phyloP scores from a whole-genome alignment of 2,113 vertebrate species.

The Colossoma macropomum region DNA sequence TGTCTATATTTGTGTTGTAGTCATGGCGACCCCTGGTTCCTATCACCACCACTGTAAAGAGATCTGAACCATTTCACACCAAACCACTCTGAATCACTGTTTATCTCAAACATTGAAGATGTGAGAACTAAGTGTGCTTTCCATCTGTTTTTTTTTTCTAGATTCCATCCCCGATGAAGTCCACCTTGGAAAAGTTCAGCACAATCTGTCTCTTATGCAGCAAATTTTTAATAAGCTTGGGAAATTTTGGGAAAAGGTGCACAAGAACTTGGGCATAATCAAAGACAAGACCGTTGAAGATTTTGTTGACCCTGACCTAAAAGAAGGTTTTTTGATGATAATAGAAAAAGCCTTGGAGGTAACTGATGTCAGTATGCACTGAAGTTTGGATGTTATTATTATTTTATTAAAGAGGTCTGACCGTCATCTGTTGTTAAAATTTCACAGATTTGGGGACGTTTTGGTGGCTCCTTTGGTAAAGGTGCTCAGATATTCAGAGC shows the following conservation, averaged over 20 bases:
- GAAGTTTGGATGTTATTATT: neutral
- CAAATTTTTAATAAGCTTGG: neutral
- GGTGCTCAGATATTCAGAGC: constrained; percentile 11
- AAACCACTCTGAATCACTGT: too few relatives aligned
- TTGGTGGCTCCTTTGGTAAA: neutral
- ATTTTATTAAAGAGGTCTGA: neutral
- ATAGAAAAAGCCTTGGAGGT: neutral
- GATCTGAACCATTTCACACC: too few relatives aligned
- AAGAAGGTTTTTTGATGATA: neutral
- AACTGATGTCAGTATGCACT: neutral
- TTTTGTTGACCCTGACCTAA: neutral
- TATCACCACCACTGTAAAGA: too few relatives aligned
- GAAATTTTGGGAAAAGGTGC: neutral
- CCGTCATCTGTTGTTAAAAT: neutral
- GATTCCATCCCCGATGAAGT: too few relatives aligned
- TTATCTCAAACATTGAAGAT: too few relatives aligned
- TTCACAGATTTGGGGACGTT: constrained; percentile 12
- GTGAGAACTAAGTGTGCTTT: too few relatives aligned
- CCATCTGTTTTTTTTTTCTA: too few relatives aligned
- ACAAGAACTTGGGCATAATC: neutral
- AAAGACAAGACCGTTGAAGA: too few relatives aligned
- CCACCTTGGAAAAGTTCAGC: too few relatives aligned
- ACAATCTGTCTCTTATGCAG: too few relatives aligned
- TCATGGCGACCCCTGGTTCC: too few relatives aligned
- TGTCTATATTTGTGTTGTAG: too few relatives aligned